A percentile compares a stretch with the other conserved stretches of the same genome.
Conservation (phyloP, 2,888 invertebrate species). For the Drosophila quinaria region DNA sequence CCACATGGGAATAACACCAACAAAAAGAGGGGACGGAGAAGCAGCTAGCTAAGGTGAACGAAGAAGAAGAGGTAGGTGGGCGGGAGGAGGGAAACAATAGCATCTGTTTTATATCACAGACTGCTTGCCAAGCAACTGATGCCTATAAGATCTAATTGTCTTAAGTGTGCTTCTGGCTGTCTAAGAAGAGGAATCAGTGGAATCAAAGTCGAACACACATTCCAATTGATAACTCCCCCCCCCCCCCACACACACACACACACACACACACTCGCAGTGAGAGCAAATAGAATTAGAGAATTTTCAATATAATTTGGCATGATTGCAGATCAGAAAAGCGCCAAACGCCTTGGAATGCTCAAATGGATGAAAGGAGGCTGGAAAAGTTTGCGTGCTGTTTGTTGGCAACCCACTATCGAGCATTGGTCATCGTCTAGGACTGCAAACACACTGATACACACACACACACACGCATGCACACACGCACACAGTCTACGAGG, state of each 20-base stretch:
- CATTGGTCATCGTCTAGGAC: conserved; percentile 70
- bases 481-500: conserved; percentile 11
- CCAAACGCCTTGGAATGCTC: conserved; percentile 59
- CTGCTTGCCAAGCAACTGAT: conserved; percentile 51
- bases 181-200: conserved; percentile 34
- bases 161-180: conserved; percentile 68
- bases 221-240: conserved; percentile 29
- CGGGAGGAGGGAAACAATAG: conserved; percentile 32
- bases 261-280: background rate
- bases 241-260: conserved; percentile 31
- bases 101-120: conserved; percentile 73
- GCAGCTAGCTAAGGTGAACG: background rate
- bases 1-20: conserved; percentile 47
- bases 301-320: conserved; percentile 63
- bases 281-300: conserved; percentile 48
- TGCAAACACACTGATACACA: conserved; percentile 18
- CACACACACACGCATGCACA: conserved; percentile 24
- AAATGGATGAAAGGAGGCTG: conserved; percentile 34
- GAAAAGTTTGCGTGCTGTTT: conserved; percentile 43
- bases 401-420: conserved; percentile 49
- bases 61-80: background rate
- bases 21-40: conserved; percentile 4
- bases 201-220: conserved; percentile 36
- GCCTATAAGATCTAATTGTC: conserved; percentile 63
- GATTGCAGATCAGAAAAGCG: conserved; percentile 64